Evolutionary conservation across 1,140 invertebrate species (phyloP), one percentile per base, ranked within the genome.

Genomic region (Brachionus manjavacas): DNA sequence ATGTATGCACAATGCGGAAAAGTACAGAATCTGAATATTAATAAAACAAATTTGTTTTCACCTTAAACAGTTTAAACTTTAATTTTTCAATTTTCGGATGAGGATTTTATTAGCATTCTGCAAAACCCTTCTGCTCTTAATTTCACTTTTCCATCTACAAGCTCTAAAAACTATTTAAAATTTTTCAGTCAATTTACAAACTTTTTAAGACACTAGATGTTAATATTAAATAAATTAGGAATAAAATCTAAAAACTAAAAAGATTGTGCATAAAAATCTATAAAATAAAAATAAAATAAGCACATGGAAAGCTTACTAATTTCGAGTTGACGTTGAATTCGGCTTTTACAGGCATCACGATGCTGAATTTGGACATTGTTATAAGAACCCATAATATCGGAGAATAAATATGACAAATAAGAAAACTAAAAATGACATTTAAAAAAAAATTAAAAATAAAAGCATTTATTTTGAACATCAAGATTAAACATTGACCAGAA

Each of bases 391-490:
- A 89, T 88, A 41, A 87, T 87, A 70, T 89, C 88, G 49, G 89
- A 88, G 87, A 89, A 89, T 85, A 88, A 87, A 85, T 88, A 86
- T 70, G 88, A 88, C 66, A 89, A 88, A 83, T 88, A 89, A 9
- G 88, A 88, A 85, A 89, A 87, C 88, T 89, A 87, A 23, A 86
- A 87, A 85, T 66, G 76, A 85, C 79, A 84, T 11, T 35, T 23
- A 72, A 41, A 16, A 39, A 16, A 41, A 55, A 20, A 11, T n/a
- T 41, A 64, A 80, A 80, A 28, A 52, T 16, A 55, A 11, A 49
- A 60, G 25, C 25, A 39, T 80, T 80, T 80, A 64, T 60, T 55
- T 64, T 64, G 76, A 55, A 60, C 46, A 80, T 35, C 39, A 41
- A 72, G n/a, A 52, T 60, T 28, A 35, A 25, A 81, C 12, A 14